These are phyloP conservation scores for Mesitornis unicolor DNA, from an alignment of 2,113 vertebrate species.

Conservation along the genomic window DNA sequence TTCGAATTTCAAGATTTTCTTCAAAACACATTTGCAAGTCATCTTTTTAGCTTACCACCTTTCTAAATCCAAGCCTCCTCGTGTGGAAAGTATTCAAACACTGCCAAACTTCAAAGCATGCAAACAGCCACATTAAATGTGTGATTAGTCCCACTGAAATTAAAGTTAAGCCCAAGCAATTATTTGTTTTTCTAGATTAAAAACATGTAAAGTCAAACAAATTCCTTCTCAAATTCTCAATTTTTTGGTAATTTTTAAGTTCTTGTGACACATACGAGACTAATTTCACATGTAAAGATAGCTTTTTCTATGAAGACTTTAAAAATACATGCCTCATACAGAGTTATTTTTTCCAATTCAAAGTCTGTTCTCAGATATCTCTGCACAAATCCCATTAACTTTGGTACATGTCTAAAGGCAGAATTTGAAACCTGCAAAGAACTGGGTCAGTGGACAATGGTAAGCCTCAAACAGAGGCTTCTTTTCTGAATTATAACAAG, in stretches of 20 bases:
- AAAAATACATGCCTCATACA: not conserved
- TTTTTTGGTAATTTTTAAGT: not conserved
- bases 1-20: not conserved
- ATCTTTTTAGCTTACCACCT: not conserved
- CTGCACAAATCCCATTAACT: slow-evolving; percentile 30
- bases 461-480: not conserved
- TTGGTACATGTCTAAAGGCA: not conserved
- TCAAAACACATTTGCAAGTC: not conserved
- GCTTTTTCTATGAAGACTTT: not conserved
- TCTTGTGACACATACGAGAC: not conserved
- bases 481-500: not conserved
- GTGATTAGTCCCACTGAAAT: not conserved
- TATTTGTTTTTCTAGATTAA: not conserved
- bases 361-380: not conserved
- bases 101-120: not conserved
- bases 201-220: not conserved
- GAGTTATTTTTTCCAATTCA: not conserved
- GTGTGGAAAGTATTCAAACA: not conserved
- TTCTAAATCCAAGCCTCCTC: not conserved
- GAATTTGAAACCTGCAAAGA: slow-evolving; percentile 5
- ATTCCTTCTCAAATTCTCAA: not conserved
- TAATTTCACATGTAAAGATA: not conserved
- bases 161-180: not conserved
- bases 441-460: slow-evolving; percentile 40
- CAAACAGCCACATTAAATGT: not conserved